Base-by-base conservation (phyloP, 2,113 vertebrate genomes). In the Chaetops frenatus region DNA sequence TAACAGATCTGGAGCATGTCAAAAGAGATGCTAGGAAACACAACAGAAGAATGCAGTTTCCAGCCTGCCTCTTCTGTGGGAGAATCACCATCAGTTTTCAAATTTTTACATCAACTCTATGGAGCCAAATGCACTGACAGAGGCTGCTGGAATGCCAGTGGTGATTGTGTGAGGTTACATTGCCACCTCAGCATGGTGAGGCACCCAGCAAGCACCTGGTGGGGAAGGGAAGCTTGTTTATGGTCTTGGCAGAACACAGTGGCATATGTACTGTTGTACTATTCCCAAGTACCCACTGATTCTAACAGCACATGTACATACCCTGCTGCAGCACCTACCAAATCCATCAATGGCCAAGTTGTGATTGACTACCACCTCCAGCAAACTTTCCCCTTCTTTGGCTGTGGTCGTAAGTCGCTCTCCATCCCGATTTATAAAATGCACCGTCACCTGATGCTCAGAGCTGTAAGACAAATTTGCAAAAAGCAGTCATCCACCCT, bases 381-480 rank as follows among this genome's bases (percentile, higher is more conserved):
- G 95, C 86, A 98, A 94, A 48, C 95, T 98, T 69, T 98, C 91
- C 33, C 98, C 98, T 90, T 98, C 98, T 48, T 96, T 97, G 38
- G 97, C 98, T 38, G 70, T 92, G n/a, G 97, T 94, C 0, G 96
- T 98, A 35, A 96, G 95, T 65, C 78, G 94, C 67, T 97, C 95
- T 88, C 98, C 98, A 64, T 97, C 92, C 47, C 97, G 97, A 70
- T 98, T 98, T 71, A 98, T 91, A 70, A 98, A 98, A 93, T 98
- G 97, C 56, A 98, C 90, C 0, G 73, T 96, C 73, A 98, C 88
- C 48, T 94, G 96, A 20, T 92, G 95, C 12, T 88, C 53, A 73
- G 97, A 89, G 40, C 96, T 97, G 91, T 7, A 86, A 86, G 45
- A 81, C 58, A 93, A 53, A 44, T 88, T 86, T 53, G n/a, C 33